Evolutionary conservation across 2,797 vertebrate genomes (phyloP), one percentile per base, ranked within the genome.

Genomic region (Spea hammondii): DNA sequence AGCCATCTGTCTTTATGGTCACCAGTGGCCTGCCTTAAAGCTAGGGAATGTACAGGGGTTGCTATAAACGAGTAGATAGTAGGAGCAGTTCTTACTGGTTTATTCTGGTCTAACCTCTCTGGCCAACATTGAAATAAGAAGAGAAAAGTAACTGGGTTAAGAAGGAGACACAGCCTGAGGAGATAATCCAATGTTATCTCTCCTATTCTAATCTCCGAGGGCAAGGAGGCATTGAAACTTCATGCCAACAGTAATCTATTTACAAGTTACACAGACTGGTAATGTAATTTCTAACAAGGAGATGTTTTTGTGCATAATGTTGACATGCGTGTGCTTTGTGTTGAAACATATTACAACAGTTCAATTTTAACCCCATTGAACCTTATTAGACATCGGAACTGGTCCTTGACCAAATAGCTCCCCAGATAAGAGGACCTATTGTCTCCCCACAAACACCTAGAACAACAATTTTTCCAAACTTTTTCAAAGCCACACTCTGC

Each of bases 101-200:
- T 32, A n/a, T 46, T 62, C 75, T 50, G 60, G 67, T 51, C 50
- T 62, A 14, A 17, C 57, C 13, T 70, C 9, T 8, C 51, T 32
- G 65, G 74, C 14, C 49, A 69, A 8, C 8, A 49, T 5, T 51
- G 17, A 14, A 45, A 48, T 46, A 14, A 5, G 12, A 60, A 67
- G 47, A 49, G 17, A 32, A 32, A 46, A 60, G 75, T 48, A 11
- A 54, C 55, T 47, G 50, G n/a, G 47, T 51, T 46, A 9, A 44
- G 8, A 69, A 14, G 55, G 13, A 59, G 54, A 68, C 53, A 53
- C 12, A 50, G 55, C 12, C 70, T 72, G 12, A 57, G 46, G 14
- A 53, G 10, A 70, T 77, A 44, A 77, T 62, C 54, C 45, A 32
- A 13, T 6, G 9, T 69, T 70, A 77, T 68, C 65, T 76, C n/a